These are phyloP conservation scores for Microctenopoma lineatum DNA, from an alignment of 2,797 vertebrate genomes.

Conservation along the genomic window DNA sequence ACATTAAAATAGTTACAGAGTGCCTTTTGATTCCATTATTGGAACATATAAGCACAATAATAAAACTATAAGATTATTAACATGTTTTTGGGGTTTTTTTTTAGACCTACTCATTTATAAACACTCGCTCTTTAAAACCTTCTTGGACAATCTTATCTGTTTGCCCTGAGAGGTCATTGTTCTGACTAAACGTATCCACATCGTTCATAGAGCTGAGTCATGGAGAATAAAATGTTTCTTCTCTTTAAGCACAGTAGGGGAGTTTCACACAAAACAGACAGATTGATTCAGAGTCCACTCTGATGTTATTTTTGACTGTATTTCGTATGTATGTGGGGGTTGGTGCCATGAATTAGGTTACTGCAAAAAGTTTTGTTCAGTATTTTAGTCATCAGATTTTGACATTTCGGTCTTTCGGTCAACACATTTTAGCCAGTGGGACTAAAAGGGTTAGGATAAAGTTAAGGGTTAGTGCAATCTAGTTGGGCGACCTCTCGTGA, in stretches of 20 bases:
- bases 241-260: conserved; percentile 28
- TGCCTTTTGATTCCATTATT: too few relatives aligned
- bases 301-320: conserved; percentile 62
- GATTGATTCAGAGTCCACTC: conserved; percentile 40
- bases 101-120: neutral
- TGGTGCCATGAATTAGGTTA: conserved; percentile 43
- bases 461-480: too few relatives aligned
- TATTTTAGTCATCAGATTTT: conserved; percentile 20
- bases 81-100: neutral
- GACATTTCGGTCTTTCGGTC: too few relatives aligned
- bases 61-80: too few relatives aligned
- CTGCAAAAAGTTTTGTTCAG: conserved; percentile 17
- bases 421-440: too few relatives aligned
- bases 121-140: neutral
- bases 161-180: neutral
- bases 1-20: too few relatives aligned
- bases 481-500: too few relatives aligned
- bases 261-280: conserved; percentile 29
- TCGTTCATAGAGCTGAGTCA: neutral
- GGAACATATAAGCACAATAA: too few relatives aligned
- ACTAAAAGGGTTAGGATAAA: too few relatives aligned
- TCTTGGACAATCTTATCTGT: neutral
- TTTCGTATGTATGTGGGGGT: conserved; percentile 48
- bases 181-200: neutral
- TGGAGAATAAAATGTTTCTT: conserved; percentile 16